Conservation (phyloP, 2,888 invertebrate genomes). For the Ophion obscuratus region DNA sequence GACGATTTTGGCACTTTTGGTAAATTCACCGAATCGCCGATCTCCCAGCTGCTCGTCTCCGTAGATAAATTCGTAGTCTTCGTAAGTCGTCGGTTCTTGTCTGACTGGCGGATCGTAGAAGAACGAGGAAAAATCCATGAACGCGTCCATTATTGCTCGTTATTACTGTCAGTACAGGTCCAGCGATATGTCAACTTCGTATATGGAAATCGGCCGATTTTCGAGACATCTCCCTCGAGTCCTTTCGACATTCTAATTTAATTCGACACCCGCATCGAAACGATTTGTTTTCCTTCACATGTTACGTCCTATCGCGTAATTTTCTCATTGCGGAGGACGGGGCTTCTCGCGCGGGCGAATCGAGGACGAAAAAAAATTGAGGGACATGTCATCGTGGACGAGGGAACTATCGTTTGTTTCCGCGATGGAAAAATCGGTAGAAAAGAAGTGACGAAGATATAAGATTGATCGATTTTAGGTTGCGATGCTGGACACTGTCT, state of each 20-base stretch:
- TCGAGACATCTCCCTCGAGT: not conserved
- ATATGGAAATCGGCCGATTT: not conserved
- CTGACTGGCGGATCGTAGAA: not conserved
- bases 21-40: not conserved
- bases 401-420: too few species aligned
- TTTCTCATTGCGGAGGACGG: not conserved
- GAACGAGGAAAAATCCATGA: constrained; percentile 12
- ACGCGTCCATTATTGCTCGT: constrained; percentile 9
- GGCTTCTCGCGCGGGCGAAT: not conserved
- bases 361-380: not conserved
- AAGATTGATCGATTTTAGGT: too few species aligned
- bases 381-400: not conserved
- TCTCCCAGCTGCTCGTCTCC: not conserved
- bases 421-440: too few species aligned
- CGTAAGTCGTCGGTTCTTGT: not conserved
- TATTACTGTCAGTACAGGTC: not conserved
- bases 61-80: constrained; percentile 20
- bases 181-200: not conserved
- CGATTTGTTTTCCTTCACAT: not conserved
- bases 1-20: constrained; percentile 40
- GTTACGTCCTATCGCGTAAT: not conserved
- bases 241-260: not conserved
- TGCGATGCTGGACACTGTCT: too few species aligned
- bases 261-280: not conserved
- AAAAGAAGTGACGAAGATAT: too few species aligned